A percentile compares a stretch with the other conserved stretches of the same genome.
These are phyloP conservation scores for Euleptes europaea DNA, from an alignment of 2,113 vertebrate genomes.

Conservation along the genomic window DNA sequence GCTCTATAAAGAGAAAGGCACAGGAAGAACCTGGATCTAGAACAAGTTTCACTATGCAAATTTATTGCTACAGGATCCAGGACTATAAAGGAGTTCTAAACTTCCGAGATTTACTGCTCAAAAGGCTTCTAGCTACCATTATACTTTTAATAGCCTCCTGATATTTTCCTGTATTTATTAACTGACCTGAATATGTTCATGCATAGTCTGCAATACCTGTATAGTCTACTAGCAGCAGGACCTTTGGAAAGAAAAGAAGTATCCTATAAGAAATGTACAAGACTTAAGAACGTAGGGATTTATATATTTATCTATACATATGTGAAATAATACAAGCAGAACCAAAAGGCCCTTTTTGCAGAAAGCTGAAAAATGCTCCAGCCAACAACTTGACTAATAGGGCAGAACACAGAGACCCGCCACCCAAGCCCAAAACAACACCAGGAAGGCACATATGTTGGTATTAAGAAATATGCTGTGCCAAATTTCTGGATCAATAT, in stretches of 20 bases:
- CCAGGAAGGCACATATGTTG: too few species aligned
- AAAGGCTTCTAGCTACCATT: slow-evolving; percentile 5
- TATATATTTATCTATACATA: not conserved
- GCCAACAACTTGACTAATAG: not conserved
- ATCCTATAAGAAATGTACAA: not conserved
- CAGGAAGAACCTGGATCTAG: not conserved
- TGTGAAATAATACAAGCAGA: not conserved
- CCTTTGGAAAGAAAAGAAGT: not conserved
- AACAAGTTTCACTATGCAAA: not conserved
- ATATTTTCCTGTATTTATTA: not conserved
- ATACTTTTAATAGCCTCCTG: not conserved
- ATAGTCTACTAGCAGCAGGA: not conserved
- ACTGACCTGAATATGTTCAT: not conserved
- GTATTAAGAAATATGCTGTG: too few species aligned
- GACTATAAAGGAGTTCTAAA: not conserved
- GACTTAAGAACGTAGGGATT: not conserved
- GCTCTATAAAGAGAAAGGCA: not conserved
- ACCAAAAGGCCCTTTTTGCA: not conserved
- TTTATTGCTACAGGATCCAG: not conserved
- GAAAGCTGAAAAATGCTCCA: not conserved
- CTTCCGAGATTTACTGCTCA: not conserved
- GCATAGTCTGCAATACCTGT: not conserved
- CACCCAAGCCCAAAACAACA: too few species aligned
- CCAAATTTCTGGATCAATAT: too few species aligned
- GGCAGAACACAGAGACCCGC: not conserved